A percentile compares a stretch with the other conserved stretches of the same genome.
Conservation (phyloP, 1,140 invertebrate genomes). For the Drosophila albomicans region DNA sequence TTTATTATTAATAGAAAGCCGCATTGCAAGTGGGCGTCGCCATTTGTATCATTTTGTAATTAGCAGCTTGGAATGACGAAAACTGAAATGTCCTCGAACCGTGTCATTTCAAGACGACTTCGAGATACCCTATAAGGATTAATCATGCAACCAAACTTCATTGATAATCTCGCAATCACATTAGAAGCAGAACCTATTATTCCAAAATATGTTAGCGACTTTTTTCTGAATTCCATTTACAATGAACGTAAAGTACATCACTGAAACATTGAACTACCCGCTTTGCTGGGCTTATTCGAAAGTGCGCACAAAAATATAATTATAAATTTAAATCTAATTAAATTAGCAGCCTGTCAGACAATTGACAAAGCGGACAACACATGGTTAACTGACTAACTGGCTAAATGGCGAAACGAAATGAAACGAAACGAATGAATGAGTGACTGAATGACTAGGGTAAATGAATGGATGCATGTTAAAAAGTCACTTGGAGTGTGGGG, state of each 20-base stretch:
- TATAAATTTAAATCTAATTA: slow-evolving; percentile 82
- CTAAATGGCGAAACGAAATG: slow-evolving; percentile 13
- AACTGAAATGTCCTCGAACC: neutral
- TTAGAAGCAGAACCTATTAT: too few species aligned
- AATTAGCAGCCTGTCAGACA: slow-evolving; percentile 67
- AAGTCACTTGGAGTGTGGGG: neutral
- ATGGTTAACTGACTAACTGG: slow-evolving; percentile 36
- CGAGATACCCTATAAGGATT: neutral
- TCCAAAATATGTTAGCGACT: too few species aligned
- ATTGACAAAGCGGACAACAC: slow-evolving; percentile 54
- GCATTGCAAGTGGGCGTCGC: slow-evolving; percentile 23
- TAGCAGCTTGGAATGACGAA: slow-evolving; percentile 50
- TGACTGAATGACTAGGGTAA: slow-evolving; percentile 4
- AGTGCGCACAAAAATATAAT: slow-evolving; percentile 45
- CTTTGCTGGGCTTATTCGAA: too few species aligned
- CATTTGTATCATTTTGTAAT: slow-evolving; percentile 63
- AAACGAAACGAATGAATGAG: slow-evolving; percentile 11
- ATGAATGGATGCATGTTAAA: slow-evolving; percentile 26
- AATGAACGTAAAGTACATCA: too few species aligned
- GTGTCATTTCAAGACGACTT: neutral
- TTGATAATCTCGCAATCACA: too few species aligned
- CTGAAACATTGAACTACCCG: too few species aligned
- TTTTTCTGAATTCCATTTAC: too few species aligned
- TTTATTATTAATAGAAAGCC: slow-evolving; percentile 72
- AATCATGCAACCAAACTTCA: neutral